Evolutionary conservation across 2,797 vertebrate genomes (phyloP).

Genomic region (Knipowitschia caucasica): DNA sequence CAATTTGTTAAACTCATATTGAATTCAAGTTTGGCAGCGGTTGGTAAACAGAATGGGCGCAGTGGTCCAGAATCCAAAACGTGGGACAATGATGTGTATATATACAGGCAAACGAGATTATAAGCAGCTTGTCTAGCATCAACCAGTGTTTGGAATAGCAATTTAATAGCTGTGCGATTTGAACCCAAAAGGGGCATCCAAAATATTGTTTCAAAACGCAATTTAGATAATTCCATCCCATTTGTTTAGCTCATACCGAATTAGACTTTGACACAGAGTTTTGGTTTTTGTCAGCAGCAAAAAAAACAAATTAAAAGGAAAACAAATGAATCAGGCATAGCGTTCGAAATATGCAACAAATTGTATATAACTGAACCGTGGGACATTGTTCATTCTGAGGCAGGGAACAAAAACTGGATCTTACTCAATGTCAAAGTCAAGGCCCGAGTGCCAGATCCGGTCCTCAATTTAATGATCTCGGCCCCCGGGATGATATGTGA

Average conservation of each 20-base stretch:
- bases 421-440: no score
- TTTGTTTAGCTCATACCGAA: constrained; percentile 60
- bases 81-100: constrained; percentile 2
- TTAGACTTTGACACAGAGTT: constrained; percentile 19
- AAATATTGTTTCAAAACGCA: constrained; percentile 22
- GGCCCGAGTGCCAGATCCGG: no score
- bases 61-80: constrained; percentile 16
- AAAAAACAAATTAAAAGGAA: neutral
- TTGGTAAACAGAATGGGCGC: constrained; percentile 23
- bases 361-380: neutral
- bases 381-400: no score
- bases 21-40: constrained; percentile 32
- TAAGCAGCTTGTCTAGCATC: neutral
- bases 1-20: constrained; percentile 63
- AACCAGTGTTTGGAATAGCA: neutral
- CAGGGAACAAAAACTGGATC: no score
- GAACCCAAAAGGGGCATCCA: neutral
- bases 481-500: no score
- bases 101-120: neutral
- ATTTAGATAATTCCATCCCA: constrained; percentile 63
- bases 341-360: neutral
- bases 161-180: neutral
- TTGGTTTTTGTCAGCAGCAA: neutral
- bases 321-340: neutral
- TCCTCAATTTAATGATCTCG: no score